These are phyloP conservation scores for Eciton burchellii DNA, from an alignment of 1,140 invertebrate genomes.

Conservation along the genomic window DNA sequence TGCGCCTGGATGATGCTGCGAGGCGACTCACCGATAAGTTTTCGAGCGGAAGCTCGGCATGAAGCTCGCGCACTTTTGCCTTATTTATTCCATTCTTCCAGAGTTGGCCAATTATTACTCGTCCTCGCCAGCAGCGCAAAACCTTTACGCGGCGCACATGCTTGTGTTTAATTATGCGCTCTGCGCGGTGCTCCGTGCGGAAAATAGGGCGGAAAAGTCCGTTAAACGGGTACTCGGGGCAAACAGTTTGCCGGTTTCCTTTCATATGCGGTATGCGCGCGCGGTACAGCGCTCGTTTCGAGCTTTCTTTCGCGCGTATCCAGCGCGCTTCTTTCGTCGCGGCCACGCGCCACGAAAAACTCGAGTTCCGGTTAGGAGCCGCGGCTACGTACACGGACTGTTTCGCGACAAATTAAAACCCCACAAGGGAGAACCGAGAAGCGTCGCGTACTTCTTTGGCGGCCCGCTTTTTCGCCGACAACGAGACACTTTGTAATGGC, in stretches of 20 bases:
- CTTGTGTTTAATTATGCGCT: conserved; percentile 4
- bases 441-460: conserved; percentile 24
- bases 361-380: conserved; percentile 2
- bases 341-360: conserved; percentile 20
- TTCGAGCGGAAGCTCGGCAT: background rate
- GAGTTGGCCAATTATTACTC: background rate
- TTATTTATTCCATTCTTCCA: background rate
- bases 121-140: background rate
- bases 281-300: conserved; percentile 9
- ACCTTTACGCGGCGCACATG: background rate
- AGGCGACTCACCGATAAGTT: background rate
- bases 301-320: conserved; percentile 24
- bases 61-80: background rate
- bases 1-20: background rate
- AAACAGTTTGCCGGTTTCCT: conserved; percentile 23
- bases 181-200: background rate
- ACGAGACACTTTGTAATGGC: conserved; percentile 12
- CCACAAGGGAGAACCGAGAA: conserved; percentile 3
- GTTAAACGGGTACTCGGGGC: background rate
- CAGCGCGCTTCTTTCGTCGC: conserved; percentile 1
- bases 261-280: background rate
- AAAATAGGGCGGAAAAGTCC: background rate
- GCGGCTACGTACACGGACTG: background rate
- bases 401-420: conserved; percentile 61
- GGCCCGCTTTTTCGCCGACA: background rate